Base-by-base conservation (phyloP, 2,888 invertebrate genomes). In the Dromius quadrimaculatus region DNA sequence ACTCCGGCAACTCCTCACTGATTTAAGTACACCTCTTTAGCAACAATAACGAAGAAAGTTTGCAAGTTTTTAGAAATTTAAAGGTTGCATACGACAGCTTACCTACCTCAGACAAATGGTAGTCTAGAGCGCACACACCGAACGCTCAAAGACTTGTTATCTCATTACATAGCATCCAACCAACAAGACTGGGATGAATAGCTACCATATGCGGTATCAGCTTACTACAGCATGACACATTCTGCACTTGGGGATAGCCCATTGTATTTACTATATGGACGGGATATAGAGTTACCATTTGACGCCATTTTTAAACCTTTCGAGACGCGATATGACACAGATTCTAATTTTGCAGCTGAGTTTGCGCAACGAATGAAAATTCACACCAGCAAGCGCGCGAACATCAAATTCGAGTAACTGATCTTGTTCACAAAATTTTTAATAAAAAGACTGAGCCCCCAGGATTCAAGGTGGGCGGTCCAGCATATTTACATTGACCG, bases 21-120 rank as follows among this genome's bases (percentile, higher is more conserved):
- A 73, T 36, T 23, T 50, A 9, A 54, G 66, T 0, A 28, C 70
- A 63, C n/a, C 70, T 73, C 36, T 8, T n/a, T 28, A 2, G 69
- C 71, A 2, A 22, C 19, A 2, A 4, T 73, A 34, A 63, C 68
- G 22, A 8, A 20, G 11, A 38, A 63, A 36, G 34, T 59, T 2
- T 69, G 68, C 11, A 47, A 41, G 22, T 0, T 71, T 28, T 59
- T 72, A 19, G 5, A 19, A 17, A 41, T 70, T 23, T 9, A 63
- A 11, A 45, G 54, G 1, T 34, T 71, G 3, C 22, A 61, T 5
- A 72, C 70, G 0, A 50, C 32, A 8, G 64, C 41, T 5, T 72
- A 57, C 19, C 11, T 22, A 1, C 64, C 70, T 2, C 57, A 72
- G 15, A 32, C 61, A 1, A 72, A 71, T 20, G 64, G 70, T 4